Evolutionary conservation across 2,797 vertebrate species (phyloP).

Genomic region (Rhabdophis nuchalis): DNA sequence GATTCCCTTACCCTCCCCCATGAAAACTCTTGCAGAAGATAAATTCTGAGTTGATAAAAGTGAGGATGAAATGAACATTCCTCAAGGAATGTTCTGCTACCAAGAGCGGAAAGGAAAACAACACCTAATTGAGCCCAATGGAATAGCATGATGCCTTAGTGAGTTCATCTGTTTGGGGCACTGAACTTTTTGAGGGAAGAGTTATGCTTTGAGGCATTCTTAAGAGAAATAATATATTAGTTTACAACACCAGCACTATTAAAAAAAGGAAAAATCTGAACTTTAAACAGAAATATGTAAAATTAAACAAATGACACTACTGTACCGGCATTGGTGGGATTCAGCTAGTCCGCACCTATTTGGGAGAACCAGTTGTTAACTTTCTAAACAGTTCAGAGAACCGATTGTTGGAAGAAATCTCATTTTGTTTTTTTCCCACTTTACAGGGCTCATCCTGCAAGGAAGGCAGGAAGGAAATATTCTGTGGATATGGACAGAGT

Average conservation of each 20-base stretch:
- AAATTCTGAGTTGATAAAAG: not conserved
- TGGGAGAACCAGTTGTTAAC: no score
- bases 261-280: not conserved
- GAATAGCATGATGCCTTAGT: not conserved
- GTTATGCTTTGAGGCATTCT: not conserved
- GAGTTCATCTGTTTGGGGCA: not conserved
- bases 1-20: not conserved
- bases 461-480: no score
- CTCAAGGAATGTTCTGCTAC: not conserved
- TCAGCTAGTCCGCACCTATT: no score
- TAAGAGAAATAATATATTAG: not conserved
- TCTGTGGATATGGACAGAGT: no score
- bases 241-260: not conserved
- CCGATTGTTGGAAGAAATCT: no score
- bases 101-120: not conserved
- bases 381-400: no score
- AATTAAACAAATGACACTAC: not conserved
- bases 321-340: not conserved
- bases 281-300: not conserved
- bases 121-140: not conserved
- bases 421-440: no score
- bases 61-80: not conserved
- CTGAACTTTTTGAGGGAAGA: not conserved
- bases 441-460: no score
- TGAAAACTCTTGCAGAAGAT: not conserved